Evolutionary conservation across 2,888 invertebrate genomes (phyloP), one percentile per base, ranked within the genome.

Genomic region (Ophion slaviceki): DNA sequence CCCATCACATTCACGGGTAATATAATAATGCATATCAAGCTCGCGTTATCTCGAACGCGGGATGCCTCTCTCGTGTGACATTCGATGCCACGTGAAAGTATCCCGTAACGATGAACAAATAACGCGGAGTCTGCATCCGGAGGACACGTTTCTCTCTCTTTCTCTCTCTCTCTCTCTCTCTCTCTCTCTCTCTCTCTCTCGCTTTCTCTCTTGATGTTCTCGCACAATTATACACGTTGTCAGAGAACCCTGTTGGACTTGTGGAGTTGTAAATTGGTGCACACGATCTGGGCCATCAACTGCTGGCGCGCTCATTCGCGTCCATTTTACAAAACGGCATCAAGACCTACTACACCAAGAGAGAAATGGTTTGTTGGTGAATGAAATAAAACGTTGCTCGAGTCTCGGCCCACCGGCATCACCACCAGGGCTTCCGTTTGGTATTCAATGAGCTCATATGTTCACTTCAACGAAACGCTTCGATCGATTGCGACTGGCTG

Each of bases 1-100:
- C 40, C 61, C 57, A 78, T 72, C 72, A 83, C 62, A 78, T 81
- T 62, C 80, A 53, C 57, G 10, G 70, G 66, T 80, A 72, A 74
- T 74, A 80, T 57, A 83, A 81, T 81, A 83, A 82, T 71, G 80
- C 80, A 68, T 74, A 83, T 78, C 83, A 64, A 76, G 53, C 75
- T 75, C 53, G 74, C 75, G 83, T 81, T 84, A 86, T 86, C 86
- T 68, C 78, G 64, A 64, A 62, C 53, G 62, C 32, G 62, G 78
- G 64, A 70, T 53, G 77, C 82, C 76, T 68, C 47, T 53, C 64
- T 62, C 61, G 71, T 64, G 45, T 62, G 74, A 77, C 82, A 85
- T 82, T 80, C 68, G 66, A 77, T 36, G 40, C 40, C 24, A 72
- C 36, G 57, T n/a, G 61, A 59, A 82, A 80, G 47, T 68, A 77